Percentiles rank a stretch among this genome's conserved stretches.
phyloP scores from a whole-genome alignment of 2,888 invertebrate species.

The Horisme vitalbata region DNA sequence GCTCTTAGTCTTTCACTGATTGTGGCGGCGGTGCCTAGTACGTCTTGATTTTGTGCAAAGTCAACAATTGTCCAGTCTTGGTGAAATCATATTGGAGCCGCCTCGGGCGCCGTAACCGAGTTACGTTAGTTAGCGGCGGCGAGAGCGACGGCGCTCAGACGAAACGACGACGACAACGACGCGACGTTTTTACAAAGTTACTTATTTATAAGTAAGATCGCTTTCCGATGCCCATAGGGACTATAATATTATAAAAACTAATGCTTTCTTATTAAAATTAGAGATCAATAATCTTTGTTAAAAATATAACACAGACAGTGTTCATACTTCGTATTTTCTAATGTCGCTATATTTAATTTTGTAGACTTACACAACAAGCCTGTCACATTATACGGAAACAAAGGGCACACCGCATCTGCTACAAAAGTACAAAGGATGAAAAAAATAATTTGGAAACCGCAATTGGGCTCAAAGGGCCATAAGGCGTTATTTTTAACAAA shows the following conservation, averaged over 20 bases:
- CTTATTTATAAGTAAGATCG: neutral
- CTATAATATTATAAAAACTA: too few relatives aligned
- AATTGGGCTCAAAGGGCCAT: constrained; percentile 53
- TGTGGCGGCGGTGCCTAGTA: neutral
- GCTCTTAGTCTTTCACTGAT: too few relatives aligned
- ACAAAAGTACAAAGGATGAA: constrained; percentile 35
- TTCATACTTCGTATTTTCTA: too few relatives aligned
- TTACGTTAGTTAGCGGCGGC: constrained; percentile 11
- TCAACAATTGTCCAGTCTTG: constrained; percentile 13
- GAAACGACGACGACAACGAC: neutral
- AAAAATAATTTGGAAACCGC: constrained; percentile 49
- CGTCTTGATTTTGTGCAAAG: constrained; percentile 6
- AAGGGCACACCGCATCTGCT: constrained; percentile 42
- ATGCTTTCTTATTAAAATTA: too few relatives aligned
- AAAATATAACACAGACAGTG: too few relatives aligned
- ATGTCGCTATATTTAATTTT: constrained; percentile 2
- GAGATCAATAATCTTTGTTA: too few relatives aligned
- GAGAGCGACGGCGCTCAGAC: constrained; percentile 11
- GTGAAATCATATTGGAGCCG: constrained; percentile 6
- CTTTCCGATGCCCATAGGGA: too few relatives aligned
- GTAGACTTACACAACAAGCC: constrained; percentile 11
- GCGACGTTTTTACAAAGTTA: neutral
- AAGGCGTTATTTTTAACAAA: constrained; percentile 49
- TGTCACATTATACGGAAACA: constrained; percentile 19
- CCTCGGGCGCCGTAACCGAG: constrained; percentile 1